Base-by-base conservation (phyloP, 1,140 invertebrate genomes). In the Spodoptera litura region DNA sequence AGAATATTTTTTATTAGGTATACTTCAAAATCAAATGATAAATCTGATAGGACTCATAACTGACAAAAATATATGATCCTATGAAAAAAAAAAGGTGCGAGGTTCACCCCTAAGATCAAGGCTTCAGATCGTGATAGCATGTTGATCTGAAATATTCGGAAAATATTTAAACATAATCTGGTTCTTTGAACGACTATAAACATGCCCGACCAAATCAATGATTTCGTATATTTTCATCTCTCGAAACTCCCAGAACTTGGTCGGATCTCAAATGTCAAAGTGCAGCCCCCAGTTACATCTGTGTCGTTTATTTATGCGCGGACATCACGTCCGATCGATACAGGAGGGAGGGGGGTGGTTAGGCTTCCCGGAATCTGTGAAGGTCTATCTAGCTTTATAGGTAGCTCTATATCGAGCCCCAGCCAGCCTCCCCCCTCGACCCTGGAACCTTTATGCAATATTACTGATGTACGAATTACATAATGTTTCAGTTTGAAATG, bases 291-390 rank as follows among this genome's bases (percentile, higher is more conserved):
- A 70, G 49, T 53, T 31, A 27, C 49, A 70, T 53, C 49, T 31
- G 15, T 27, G 15, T 70, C 49, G 66, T 52, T 53, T 70, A 70
- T 70, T 70, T 70, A 70, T 70, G 66, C 49, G 66, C 66, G 66
- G 49, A 70, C 66, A 70, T 70, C 66, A n/a, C 49, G 20, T 44
- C 20, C 66, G 66, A 70, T 70, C 66, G 66, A 70, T 70, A 53
- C 66, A 70, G 66, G 66, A 12, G 15, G 51, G 11, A 3, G 66
- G 49, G 64, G 52, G 66, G 62, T 15, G 27, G 66, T 38, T 70
- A 70, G 66, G 49, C 49, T 52, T 31, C 49, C 38, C 15, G 11
- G 49, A 31, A 51, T 53, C 25, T 53, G 49, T n/a, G 20, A 35
- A 53, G 20, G 66, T 52, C 66, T 70, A 70, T 49, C 62, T 66